Percentiles rank a stretch among this genome's conserved stretches.
Evolutionary conservation across 30 jellyfish, hydroid and myxozoan species (phyloP).

Genomic region (Chironex yamaguchii): DNA sequence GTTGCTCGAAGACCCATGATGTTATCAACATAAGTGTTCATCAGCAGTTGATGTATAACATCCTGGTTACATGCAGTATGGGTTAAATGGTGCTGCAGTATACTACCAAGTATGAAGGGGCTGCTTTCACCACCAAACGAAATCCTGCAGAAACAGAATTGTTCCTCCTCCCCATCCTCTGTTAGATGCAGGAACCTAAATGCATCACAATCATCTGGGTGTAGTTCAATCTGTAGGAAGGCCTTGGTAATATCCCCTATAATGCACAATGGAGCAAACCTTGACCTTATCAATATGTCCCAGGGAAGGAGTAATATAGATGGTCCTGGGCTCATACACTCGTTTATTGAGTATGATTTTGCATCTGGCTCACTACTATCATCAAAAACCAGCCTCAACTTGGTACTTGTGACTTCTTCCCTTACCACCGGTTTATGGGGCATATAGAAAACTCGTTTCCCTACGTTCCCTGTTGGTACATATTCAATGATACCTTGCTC

Average conservation of each 20-base stretch:
- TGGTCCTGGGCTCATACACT: conserved; percentile 38
- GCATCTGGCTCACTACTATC: conserved; percentile 34
- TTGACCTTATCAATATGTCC: conserved; percentile 66
- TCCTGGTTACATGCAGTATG: background rate
- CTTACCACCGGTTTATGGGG: too few relatives aligned
- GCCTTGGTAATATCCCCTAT: conserved; percentile 41
- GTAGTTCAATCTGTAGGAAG: conserved; percentile 38
- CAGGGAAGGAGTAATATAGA: conserved; percentile 39
- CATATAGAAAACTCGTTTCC: too few relatives aligned
- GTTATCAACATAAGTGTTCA: background rate
- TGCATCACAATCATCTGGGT: conserved; percentile 56
- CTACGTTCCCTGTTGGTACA: too few relatives aligned
- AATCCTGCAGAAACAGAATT: background rate
- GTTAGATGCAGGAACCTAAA: conserved; percentile 46
- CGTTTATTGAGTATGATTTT: conserved; percentile 11
- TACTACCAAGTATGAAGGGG: background rate
- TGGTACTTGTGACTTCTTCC: too few relatives aligned
- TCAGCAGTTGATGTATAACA: background rate
- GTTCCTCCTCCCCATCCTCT: background rate
- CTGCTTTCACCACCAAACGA: conserved; percentile 12
- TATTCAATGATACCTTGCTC: too few relatives aligned
- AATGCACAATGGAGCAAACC: conserved; percentile 27
- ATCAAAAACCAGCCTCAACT: conserved; percentile 40
- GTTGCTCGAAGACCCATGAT: too few relatives aligned
- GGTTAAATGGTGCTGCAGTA: background rate